A percentile compares a stretch with the other conserved stretches of the same genome.
Conservation (phyloP, 2,113 vertebrate genomes). For the Epinephelus cyanopodus region DNA sequence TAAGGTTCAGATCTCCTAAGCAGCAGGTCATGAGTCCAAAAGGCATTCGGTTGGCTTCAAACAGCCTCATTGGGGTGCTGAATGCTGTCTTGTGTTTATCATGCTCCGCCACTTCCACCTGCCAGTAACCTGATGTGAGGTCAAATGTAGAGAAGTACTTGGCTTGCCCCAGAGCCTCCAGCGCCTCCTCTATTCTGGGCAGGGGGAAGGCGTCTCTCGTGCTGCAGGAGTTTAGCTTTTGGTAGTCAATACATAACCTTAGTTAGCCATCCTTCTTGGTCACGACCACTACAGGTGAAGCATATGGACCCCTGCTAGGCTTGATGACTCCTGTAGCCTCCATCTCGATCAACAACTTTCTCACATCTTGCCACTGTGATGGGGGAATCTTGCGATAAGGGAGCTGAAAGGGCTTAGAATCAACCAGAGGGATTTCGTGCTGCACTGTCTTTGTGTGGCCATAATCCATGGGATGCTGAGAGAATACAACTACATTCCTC, state of each 20-base stretch:
- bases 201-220: constrained; percentile 9
- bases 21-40: constrained; percentile 42
- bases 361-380: constrained; percentile 26
- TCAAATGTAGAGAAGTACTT: constrained; percentile 16
- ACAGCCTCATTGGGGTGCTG: constrained; percentile 14
- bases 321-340: constrained; percentile 31
- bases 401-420: background rate
- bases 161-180: background rate
- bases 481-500: constrained; percentile 20
- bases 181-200: constrained; percentile 9
- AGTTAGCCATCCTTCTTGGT: constrained; percentile 18
- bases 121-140: constrained; percentile 15
- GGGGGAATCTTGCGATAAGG: constrained; percentile 24
- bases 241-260: constrained; percentile 15
- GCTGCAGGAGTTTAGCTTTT: constrained; percentile 24
- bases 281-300: constrained; percentile 15
- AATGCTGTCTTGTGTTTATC: constrained; percentile 35
- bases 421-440: constrained; percentile 26
- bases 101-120: constrained; percentile 14
- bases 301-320: constrained; percentile 20
- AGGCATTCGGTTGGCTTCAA: constrained; percentile 25
- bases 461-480: background rate
- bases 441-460: constrained; percentile 32
- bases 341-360: constrained; percentile 3
- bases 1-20: constrained; percentile 18